Evolutionary conservation across 2,113 vertebrate species (phyloP).

Genomic region (Panurus biarmicus): DNA sequence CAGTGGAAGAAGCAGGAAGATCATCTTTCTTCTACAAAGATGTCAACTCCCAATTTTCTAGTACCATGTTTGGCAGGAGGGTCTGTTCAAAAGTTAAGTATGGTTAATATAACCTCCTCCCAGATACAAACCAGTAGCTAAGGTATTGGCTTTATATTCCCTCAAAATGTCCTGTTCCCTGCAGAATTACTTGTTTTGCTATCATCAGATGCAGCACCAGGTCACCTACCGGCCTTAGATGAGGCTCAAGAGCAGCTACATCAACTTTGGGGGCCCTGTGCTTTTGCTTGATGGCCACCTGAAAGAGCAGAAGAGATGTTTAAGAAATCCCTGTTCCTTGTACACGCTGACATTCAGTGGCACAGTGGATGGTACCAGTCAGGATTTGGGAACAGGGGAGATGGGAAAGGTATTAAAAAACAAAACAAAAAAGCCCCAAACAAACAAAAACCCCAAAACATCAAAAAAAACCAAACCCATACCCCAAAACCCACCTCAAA

Average conservation of each 20-base stretch:
- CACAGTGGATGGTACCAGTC: background rate
- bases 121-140: background rate
- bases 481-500: background rate
- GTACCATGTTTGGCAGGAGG: background rate
- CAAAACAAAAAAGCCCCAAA: background rate
- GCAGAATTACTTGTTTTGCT: background rate
- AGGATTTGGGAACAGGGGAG: background rate
- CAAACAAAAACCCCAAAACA: background rate
- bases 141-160: background rate
- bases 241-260: background rate
- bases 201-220: background rate
- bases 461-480: background rate
- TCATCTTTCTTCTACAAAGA: background rate
- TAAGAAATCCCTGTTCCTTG: background rate
- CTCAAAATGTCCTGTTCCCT: background rate
- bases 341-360: background rate
- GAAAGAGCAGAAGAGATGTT: background rate
- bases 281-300: background rate
- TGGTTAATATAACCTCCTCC: background rate
- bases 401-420: background rate
- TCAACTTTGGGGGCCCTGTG: background rate
- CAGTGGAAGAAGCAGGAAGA: background rate
- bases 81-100: background rate
- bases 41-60: background rate
- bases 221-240: constrained; percentile 13